A percentile compares a stretch with the other conserved stretches of the same genome.
These are phyloP conservation scores for Trigoniulus corallinus DNA, from an alignment of 1,140 invertebrate genomes.

Conservation along the genomic window DNA sequence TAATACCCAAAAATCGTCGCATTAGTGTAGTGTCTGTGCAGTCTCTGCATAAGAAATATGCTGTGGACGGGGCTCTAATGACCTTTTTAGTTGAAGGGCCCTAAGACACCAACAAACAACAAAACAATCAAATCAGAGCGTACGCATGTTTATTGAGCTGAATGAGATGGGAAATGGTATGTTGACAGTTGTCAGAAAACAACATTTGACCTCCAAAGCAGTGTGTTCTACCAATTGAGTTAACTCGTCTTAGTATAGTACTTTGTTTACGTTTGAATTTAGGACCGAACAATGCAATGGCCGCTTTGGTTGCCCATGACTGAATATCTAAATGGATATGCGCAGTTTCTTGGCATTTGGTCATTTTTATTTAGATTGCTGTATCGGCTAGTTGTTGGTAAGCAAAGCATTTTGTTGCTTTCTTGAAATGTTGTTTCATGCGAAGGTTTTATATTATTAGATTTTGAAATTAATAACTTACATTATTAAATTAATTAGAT, in stretches of 20 bases:
- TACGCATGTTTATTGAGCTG: too few relatives aligned
- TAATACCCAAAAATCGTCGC: too few relatives aligned
- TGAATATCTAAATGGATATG: slow-evolving; percentile 36
- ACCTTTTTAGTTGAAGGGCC: too few relatives aligned
- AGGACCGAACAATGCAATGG: slow-evolving; percentile 22
- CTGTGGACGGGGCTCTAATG: too few relatives aligned
- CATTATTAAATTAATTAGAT: too few relatives aligned
- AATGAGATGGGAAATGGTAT: too few relatives aligned
- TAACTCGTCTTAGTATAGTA: too few relatives aligned
- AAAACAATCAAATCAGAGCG: too few relatives aligned
- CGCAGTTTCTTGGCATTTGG: slow-evolving; percentile 31
- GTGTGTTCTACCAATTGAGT: neutral
- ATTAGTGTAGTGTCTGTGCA: too few relatives aligned
- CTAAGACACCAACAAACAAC: too few relatives aligned
- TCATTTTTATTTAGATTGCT: slow-evolving; percentile 29
- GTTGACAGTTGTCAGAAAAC: neutral
- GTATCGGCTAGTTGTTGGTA: slow-evolving; percentile 31
- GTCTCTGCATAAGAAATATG: too few relatives aligned
- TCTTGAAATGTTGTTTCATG: slow-evolving; percentile 14
- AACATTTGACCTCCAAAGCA: neutral
- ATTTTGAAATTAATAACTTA: neutral
- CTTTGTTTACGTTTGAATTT: too few relatives aligned
- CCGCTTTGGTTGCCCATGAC: slow-evolving; percentile 38
- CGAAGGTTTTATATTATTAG: neutral
- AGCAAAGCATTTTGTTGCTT: slow-evolving; percentile 7